Evolutionary conservation across 2,888 invertebrate species (phyloP).

Genomic region (Agonopterix arenella): DNA sequence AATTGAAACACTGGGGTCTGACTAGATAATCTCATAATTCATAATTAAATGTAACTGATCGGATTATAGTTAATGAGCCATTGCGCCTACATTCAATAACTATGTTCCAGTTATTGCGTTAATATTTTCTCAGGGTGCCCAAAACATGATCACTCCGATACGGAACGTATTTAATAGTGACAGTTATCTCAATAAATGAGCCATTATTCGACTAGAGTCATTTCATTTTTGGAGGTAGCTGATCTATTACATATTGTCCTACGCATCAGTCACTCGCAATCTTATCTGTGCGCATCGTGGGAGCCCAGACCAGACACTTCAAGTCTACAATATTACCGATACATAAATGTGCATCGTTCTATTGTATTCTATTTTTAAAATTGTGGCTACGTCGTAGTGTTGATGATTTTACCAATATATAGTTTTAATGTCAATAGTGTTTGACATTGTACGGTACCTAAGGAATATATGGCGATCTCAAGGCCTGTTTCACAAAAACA

Average conservation of each 20-base stretch:
- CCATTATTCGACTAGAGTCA: slow-evolving; percentile 47
- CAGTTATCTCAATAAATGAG: slow-evolving; percentile 68
- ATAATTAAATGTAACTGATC: too few species aligned
- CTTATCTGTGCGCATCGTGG: slow-evolving; percentile 67
- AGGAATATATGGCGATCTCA: too few species aligned
- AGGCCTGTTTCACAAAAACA: too few species aligned
- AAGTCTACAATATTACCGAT: slow-evolving; percentile 21
- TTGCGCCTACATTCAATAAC: too few species aligned
- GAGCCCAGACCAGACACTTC: slow-evolving; percentile 27
- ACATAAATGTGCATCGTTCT: slow-evolving; percentile 27
- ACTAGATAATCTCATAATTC: too few species aligned
- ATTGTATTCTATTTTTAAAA: too few species aligned
- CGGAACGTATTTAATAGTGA: slow-evolving; percentile 42
- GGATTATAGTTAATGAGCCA: too few species aligned
- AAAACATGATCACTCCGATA: slow-evolving; percentile 30
- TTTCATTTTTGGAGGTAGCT: slow-evolving; percentile 47
- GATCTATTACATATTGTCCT: slow-evolving; percentile 71
- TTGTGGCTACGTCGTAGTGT: too few species aligned
- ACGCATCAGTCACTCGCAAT: slow-evolving; percentile 67
- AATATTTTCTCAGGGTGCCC: slow-evolving; percentile 34
- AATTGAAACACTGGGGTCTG: too few species aligned
- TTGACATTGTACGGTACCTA: too few species aligned
- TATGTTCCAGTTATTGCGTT: slow-evolving; percentile 15
- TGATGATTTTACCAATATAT: too few species aligned
- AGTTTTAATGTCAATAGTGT: too few species aligned